These are phyloP conservation scores for Atlantisia rogersi DNA, from an alignment of 2,113 vertebrate genomes.

Conservation along the genomic window DNA sequence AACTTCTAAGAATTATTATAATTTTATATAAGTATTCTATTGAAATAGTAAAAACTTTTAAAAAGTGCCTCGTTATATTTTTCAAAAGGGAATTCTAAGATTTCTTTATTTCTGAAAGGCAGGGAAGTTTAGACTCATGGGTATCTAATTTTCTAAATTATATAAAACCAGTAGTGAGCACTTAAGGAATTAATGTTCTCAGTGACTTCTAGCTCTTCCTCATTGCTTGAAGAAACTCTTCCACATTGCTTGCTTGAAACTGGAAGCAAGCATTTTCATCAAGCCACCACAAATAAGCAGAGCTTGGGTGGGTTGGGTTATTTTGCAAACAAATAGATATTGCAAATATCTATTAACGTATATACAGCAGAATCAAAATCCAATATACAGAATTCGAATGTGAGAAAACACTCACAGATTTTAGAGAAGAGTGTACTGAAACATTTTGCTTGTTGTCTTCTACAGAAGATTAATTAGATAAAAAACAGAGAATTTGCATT, in stretches of 20 bases:
- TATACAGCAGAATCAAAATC: background rate
- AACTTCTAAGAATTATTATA: background rate
- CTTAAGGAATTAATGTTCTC: background rate
- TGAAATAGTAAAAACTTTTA: background rate
- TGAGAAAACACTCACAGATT: constrained; percentile 7
- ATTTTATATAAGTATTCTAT: background rate
- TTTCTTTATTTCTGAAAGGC: background rate
- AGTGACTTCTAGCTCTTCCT: background rate
- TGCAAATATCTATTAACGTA: background rate
- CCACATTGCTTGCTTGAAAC: background rate
- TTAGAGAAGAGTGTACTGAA: background rate
- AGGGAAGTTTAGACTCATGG: background rate
- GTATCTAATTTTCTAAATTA: background rate
- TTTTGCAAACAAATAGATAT: background rate
- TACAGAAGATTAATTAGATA: background rate
- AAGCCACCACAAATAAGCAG: background rate
- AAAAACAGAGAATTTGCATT: background rate
- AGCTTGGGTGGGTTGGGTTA: background rate
- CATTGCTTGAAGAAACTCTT: background rate
- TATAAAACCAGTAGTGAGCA: background rate
- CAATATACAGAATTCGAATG: background rate
- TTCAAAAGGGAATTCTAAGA: background rate
- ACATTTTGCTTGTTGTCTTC: background rate
- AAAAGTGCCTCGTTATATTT: background rate
- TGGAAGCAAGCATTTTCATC: background rate